Evolutionary conservation across 2,888 invertebrate genomes (phyloP), one percentile per base, ranked within the genome.

Genomic region (Trachelus stipa): DNA sequence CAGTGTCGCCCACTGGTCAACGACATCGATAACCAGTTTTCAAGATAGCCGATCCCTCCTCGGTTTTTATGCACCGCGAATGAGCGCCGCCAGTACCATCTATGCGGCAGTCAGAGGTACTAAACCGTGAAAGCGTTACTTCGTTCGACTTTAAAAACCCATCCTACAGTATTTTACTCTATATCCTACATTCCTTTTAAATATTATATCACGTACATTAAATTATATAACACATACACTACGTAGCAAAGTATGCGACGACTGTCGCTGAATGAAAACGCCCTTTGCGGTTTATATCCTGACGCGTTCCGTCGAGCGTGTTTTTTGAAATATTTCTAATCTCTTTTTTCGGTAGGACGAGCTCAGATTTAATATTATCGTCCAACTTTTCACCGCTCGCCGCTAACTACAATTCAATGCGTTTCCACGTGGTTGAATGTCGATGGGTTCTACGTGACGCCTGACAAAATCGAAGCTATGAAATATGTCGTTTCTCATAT

Each of bases 361-460:
- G 75, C 73, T 81, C 80, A 81, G 73, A 74, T 85, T 85, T 83
- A 85, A 85, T 85, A 85, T 85, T 79, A 76, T 71, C 76, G 73
- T 35, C 12, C 33, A 34, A 34, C 69, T 34, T 15, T 30, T 71
- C 34, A 33, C 73, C n/a, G 76, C 40, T 30, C 37, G 56, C 23
- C 56, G 56, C 9, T 9, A 12, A 30, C 56, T 23, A 23, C 56
- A 56, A 56, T 56, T 23, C 35, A 82, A 83, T 82, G 56, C 23
- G 68, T 77, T 81, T 79, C 79, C 82, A 73, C 77, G 34, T 76
- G 82, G 78, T 56, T 79, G 79, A 76, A 76, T 68, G 77, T 33
- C 69, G 73, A 77, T 81, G 73, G 69, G 68, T 78, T 77, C 79
- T 81, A 77, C 77, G 34, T 68, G 79, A 87, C 81, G 86, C 85